Percentiles rank a stretch among this genome's conserved stretches.
Conservation (phyloP, 1,140 invertebrate species). For the Tetragonula clypearis region DNA sequence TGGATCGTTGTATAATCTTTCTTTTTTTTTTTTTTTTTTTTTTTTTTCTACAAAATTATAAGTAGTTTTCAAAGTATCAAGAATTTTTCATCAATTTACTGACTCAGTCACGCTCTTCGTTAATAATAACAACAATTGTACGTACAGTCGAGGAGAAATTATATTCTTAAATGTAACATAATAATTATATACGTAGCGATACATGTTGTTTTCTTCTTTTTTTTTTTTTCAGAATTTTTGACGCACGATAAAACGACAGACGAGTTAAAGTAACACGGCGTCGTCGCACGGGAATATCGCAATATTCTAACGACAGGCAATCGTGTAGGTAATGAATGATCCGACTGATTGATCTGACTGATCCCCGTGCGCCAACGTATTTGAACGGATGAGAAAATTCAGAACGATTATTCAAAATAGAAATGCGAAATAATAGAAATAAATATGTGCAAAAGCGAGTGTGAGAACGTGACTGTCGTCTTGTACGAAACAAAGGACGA, state of each 20-base stretch:
- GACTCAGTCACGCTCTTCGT: too few relatives aligned
- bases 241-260: not conserved
- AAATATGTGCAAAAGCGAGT: not conserved
- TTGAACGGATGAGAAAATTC: not conserved
- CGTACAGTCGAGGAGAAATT: too few relatives aligned
- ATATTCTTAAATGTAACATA: too few relatives aligned
- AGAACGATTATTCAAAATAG: not conserved
- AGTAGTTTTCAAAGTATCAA: too few relatives aligned
- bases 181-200: too few relatives aligned
- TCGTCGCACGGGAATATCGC: not conserved
- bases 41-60: too few relatives aligned
- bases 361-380: not conserved
- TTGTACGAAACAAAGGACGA: not conserved
- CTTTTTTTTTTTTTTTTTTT: too few relatives aligned
- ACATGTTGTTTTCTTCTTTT: not conserved
- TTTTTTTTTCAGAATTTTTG: slow-evolving; percentile 2
- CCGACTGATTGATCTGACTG: not conserved
- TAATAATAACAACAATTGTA: not conserved
- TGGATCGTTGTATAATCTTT: too few relatives aligned
- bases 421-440: not conserved
- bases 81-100: too few relatives aligned
- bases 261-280: too few relatives aligned
- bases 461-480: not conserved
- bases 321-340: not conserved
- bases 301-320: not conserved